Evolutionary conservation across 2,797 vertebrate species (phyloP).

Genomic region (Bradypodion pumilum): DNA sequence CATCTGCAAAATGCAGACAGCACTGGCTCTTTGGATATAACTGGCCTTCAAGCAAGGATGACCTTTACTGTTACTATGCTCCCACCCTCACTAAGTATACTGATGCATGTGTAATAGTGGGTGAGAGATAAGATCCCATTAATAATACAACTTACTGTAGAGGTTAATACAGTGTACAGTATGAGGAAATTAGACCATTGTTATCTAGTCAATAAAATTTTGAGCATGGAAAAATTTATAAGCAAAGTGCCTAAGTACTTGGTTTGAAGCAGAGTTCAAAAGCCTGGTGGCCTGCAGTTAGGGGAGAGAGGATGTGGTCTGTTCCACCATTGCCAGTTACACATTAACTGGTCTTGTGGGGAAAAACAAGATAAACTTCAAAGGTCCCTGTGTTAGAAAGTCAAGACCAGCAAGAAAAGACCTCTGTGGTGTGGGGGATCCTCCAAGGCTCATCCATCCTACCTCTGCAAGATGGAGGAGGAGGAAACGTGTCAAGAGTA

Average conservation of each 20-base stretch:
- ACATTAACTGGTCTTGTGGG: background rate
- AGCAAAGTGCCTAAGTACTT: background rate
- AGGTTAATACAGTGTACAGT: background rate
- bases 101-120: background rate
- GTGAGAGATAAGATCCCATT: background rate
- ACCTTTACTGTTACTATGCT: too few species aligned
- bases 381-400: background rate
- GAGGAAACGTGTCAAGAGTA: slow-evolving; percentile 31
- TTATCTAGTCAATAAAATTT: background rate
- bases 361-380: fast-evolving
- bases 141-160: background rate
- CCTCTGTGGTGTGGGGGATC: background rate
- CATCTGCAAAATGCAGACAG: too few species aligned
- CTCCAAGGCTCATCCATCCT: background rate
- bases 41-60: too few species aligned
- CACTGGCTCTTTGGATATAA: too few species aligned
- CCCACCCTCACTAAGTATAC: too few species aligned
- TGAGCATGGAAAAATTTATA: background rate
- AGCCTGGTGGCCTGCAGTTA: background rate
- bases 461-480: slow-evolving; percentile 43
- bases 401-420: background rate
- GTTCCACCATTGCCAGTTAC: slow-evolving; percentile 6
- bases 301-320: background rate
- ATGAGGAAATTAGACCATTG: background rate
- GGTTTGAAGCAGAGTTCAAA: background rate